Evolutionary conservation across 2,797 vertebrate genomes (phyloP).

Genomic region (Babyrousa celebensis): DNA sequence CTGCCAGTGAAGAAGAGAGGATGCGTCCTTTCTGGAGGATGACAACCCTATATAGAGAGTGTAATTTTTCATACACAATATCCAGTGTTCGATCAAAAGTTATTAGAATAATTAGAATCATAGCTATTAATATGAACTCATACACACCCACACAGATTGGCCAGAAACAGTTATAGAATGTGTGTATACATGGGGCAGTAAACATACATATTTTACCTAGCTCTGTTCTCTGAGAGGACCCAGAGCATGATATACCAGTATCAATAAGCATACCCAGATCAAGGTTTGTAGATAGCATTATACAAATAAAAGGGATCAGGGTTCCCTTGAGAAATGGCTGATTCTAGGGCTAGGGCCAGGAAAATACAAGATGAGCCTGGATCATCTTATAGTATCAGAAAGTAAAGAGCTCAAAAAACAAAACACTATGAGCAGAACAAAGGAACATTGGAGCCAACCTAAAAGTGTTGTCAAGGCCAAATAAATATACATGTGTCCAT

Average conservation of each 20-base stretch:
- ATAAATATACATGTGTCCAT: background rate
- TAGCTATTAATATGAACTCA: background rate
- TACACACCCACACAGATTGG: background rate
- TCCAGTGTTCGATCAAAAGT: background rate
- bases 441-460: background rate
- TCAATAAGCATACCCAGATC: background rate
- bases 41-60: background rate
- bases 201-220: background rate
- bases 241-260: too few species aligned
- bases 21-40: conserved; percentile 5
- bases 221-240: too few species aligned
- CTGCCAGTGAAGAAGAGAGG: background rate
- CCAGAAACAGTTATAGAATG: background rate
- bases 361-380: background rate
- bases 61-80: background rate
- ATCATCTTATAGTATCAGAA: background rate
- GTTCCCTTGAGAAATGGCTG: conserved; percentile 15
- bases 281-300: background rate
- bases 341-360: background rate
- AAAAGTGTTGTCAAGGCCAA: background rate
- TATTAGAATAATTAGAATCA: background rate
- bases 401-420: background rate
- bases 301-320: background rate
- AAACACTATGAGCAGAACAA: background rate
- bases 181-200: background rate